phyloP scores from a whole-genome alignment of 1,140 invertebrate species.

The Temnothorax longispinosus region DNA sequence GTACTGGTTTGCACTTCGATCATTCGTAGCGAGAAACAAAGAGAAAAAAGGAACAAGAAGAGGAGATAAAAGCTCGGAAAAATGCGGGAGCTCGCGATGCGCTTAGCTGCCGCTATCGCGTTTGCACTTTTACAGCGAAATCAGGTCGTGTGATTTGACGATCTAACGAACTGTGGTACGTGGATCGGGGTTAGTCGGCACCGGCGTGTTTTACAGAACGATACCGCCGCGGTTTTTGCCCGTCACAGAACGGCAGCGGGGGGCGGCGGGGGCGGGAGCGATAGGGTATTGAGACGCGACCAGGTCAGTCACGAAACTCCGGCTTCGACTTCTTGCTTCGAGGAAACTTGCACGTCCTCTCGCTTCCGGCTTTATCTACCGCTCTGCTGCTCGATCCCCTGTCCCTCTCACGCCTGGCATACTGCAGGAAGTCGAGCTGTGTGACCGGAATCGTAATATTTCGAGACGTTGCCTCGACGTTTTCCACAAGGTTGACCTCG shows the following conservation, averaged over 20 bases:
- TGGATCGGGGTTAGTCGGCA: conserved; percentile 26
- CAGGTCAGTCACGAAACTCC: conserved; percentile 60
- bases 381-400: neutral
- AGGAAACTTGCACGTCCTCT: conserved; percentile 57
- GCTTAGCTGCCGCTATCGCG: neutral
- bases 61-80: neutral
- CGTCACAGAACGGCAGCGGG: neutral
- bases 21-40: neutral
- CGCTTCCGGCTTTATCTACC: conserved; percentile 60
- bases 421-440: conserved; percentile 60
- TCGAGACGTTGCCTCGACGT: conserved; percentile 66
- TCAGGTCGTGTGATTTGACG: conserved; percentile 33
- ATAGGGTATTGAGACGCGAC: conserved; percentile 16
- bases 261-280: neutral
- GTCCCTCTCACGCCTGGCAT: neutral
- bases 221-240: conserved; percentile 17
- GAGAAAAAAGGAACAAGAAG: neutral
- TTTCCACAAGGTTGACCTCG: conserved; percentile 63
- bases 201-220: conserved; percentile 37
- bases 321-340: conserved; percentile 41
- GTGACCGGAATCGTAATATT: conserved; percentile 74
- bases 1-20: neutral
- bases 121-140: conserved; percentile 29
- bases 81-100: neutral
- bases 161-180: conserved; percentile 42